Conservation (phyloP, 2,888 invertebrate species). For the Carabus problematicus region DNA sequence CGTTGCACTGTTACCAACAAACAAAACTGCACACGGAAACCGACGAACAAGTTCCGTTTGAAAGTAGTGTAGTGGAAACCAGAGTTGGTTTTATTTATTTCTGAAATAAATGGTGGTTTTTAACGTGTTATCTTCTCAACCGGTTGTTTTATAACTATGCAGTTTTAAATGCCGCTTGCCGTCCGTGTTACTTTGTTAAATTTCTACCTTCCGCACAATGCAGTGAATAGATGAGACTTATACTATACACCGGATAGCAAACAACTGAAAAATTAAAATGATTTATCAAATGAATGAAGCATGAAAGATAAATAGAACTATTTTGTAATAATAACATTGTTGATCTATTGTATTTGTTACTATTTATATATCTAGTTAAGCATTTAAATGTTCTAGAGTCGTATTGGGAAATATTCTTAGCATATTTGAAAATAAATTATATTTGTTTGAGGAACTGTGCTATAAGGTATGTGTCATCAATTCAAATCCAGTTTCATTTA, state of each 20-base stretch:
- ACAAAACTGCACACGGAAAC: not conserved
- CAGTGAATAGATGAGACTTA: not conserved
- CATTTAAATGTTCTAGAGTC: too few relatives aligned
- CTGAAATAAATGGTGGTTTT: conserved; percentile 8
- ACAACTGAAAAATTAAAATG: not conserved
- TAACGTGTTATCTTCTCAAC: not conserved
- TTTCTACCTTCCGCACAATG: not conserved
- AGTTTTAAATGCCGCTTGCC: not conserved
- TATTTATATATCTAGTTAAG: too few relatives aligned
- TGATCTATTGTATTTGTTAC: too few relatives aligned
- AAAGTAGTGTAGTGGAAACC: conserved; percentile 4
- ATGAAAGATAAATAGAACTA: too few relatives aligned
- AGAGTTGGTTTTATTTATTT: conserved; percentile 10
- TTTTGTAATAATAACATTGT: too few relatives aligned
- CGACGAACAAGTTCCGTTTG: conserved; percentile 2
- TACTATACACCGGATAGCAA: not conserved
- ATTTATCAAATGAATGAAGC: too few relatives aligned
- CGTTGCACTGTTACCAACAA: too few relatives aligned
- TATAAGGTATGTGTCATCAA: too few relatives aligned
- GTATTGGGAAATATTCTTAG: too few relatives aligned
- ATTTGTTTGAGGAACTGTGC: too few relatives aligned
- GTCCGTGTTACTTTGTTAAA: not conserved
- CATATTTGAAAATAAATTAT: too few relatives aligned
- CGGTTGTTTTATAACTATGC: not conserved
- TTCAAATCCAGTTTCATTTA: too few relatives aligned